Conservation (phyloP, 2,888 invertebrate genomes). For the Drosophila maculinotata region DNA sequence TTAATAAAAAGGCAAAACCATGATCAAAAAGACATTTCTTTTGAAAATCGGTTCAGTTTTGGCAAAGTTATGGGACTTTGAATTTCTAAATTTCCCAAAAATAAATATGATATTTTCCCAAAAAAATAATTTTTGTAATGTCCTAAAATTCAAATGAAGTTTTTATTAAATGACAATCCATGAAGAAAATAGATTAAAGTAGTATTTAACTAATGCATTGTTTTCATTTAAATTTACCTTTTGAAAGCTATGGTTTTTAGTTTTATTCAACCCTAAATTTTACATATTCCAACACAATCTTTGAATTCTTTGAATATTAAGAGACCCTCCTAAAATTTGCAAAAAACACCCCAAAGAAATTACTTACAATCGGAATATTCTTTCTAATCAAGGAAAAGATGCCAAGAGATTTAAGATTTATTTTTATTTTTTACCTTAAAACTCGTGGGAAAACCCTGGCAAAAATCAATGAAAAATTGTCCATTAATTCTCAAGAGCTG, state of each 20-base stretch:
- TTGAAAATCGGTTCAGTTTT: too few species aligned
- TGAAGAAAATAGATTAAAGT: too few species aligned
- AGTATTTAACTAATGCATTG: too few species aligned
- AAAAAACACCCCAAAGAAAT: not conserved
- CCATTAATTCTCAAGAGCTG: conserved; percentile 24
- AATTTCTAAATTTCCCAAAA: too few species aligned
- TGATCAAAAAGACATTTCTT: too few species aligned
- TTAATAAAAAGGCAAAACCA: too few species aligned
- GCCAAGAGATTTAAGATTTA: conserved; percentile 15
- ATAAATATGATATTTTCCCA: too few species aligned
- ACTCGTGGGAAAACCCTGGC: conserved; percentile 59
- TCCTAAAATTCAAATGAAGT: too few species aligned
- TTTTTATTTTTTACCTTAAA: conserved; percentile 41
- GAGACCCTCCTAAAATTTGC: not conserved
- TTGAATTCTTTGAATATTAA: not conserved
- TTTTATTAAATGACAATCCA: too few species aligned
- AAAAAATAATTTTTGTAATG: too few species aligned
- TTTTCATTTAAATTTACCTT: too few species aligned
- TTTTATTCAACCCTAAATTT: not conserved
- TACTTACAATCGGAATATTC: conserved; percentile 1
- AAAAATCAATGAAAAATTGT: conserved; percentile 13
- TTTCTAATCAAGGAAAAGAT: not conserved
- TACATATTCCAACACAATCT: not conserved
- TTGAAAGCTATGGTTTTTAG: not conserved
- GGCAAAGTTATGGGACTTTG: too few species aligned